These are phyloP conservation scores for Podarcis siculus DNA, from an alignment of 2,797 vertebrate species.

Conservation along the genomic window DNA sequence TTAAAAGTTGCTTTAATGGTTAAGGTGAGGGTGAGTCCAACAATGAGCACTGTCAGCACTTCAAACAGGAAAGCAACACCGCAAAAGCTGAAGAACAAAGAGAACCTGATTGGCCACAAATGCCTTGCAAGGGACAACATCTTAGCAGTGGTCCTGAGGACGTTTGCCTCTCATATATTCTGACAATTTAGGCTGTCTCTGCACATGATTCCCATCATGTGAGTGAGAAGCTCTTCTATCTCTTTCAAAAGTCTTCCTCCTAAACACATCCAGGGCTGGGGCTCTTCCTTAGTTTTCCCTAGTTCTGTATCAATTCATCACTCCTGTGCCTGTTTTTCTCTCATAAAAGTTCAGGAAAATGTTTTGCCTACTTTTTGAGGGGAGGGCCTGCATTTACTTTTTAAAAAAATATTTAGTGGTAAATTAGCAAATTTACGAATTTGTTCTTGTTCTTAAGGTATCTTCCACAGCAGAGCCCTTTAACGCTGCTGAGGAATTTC, in stretches of 20 bases:
- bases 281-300: not conserved
- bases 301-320: not conserved
- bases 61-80: not conserved
- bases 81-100: no score
- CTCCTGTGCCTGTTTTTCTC: not conserved
- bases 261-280: not conserved
- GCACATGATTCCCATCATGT: not conserved
- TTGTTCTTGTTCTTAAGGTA: not conserved
- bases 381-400: no score
- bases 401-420: no score
- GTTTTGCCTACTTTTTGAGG: not conserved
- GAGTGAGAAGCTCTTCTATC: not conserved
- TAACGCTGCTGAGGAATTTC: not conserved
- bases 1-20: conserved; percentile 6
- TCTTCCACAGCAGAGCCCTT: not conserved
- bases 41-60: not conserved
- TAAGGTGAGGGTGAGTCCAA: not conserved
- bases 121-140: not conserved
- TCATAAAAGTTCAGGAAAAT: not conserved
- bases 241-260: not conserved
- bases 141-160: not conserved
- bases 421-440: not conserved
- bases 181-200: not conserved
- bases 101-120: not conserved
- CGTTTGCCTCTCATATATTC: not conserved